These are phyloP conservation scores for Moxostoma hubbsi DNA, from an alignment of 2,797 vertebrate genomes.

Conservation along the genomic window DNA sequence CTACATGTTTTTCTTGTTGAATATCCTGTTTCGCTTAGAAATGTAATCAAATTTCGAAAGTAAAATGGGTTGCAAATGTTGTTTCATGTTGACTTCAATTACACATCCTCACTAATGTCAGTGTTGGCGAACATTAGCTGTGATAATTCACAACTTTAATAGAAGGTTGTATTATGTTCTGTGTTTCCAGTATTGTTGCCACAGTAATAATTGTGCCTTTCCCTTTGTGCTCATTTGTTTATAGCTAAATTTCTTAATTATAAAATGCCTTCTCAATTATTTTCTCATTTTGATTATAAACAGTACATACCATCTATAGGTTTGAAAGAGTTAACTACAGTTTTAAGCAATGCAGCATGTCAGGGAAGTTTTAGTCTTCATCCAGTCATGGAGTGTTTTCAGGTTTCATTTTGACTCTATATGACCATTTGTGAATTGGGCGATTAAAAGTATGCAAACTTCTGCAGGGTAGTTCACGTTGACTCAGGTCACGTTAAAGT, in stretches of 20 bases:
- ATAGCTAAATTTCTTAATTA: neutral
- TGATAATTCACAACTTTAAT: conserved; percentile 12
- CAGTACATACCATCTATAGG: conserved; percentile 2
- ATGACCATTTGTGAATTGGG: conserved; percentile 11
- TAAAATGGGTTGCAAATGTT: neutral
- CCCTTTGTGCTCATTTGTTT: conserved; percentile 13
- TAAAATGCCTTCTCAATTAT: conserved; percentile 19
- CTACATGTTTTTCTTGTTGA: too few relatives aligned
- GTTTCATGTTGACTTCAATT: conserved; percentile 44
- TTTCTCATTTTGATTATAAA: neutral
- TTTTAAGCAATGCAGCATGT: conserved; percentile 27
- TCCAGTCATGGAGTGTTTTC: conserved; percentile 28
- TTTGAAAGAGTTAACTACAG: conserved; percentile 10
- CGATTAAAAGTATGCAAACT: conserved; percentile 36
- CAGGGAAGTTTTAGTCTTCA: conserved; percentile 48
- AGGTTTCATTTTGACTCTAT: conserved; percentile 27
- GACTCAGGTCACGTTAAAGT: conserved; percentile 54
- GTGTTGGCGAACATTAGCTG: neutral
- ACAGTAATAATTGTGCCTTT: conserved; percentile 44
- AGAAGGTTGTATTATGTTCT: conserved; percentile 2
- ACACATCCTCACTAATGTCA: conserved; percentile 4
- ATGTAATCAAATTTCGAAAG: neutral
- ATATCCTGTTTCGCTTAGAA: neutral
- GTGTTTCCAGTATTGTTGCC: conserved; percentile 7
- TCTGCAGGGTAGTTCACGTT: conserved; percentile 47